phyloP scores from a whole-genome alignment of 2,888 invertebrate genomes.

The Drosophila anomalipes region DNA sequence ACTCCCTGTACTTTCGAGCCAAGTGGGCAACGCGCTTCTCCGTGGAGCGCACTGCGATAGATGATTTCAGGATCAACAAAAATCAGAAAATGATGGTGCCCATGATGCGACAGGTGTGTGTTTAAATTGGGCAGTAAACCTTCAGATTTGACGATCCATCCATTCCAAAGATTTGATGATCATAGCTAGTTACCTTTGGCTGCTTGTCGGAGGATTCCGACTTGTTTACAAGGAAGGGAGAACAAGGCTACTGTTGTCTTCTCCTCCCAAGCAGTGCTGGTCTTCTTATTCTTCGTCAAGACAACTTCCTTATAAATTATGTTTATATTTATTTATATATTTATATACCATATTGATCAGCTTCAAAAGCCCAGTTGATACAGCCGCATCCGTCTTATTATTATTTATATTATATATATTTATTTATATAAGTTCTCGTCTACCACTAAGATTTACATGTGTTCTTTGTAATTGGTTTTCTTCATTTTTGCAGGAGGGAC shows the following conservation, averaged over 20 bases:
- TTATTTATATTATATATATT: neutral
- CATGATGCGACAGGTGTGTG: conserved; percentile 88
- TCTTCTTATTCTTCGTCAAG: neutral
- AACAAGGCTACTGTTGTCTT: neutral
- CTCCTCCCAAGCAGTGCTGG: neutral
- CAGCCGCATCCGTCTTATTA: neutral
- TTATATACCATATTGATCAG: neutral
- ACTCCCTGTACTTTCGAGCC: conserved; percentile 94
- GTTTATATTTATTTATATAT: neutral
- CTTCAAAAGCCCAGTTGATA: neutral
- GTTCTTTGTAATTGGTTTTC: neutral
- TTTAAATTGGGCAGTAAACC: neutral
- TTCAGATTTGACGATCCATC: neutral
- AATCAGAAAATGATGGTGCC: conserved; percentile 84
- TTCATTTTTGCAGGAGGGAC: conserved; percentile 71
- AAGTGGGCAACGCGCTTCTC: conserved; percentile 90
- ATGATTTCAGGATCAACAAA: conserved; percentile 88
- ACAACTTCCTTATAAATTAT: neutral
- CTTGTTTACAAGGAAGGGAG: neutral
- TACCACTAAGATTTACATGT: neutral
- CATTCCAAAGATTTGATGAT: neutral
- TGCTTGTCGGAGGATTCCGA: neutral
- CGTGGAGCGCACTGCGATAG: conserved; percentile 86
- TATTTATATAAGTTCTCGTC: neutral
- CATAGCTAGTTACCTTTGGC: neutral